These are phyloP conservation scores for Actias luna DNA, from an alignment of 2,888 invertebrate genomes.

Conservation along the genomic window DNA sequence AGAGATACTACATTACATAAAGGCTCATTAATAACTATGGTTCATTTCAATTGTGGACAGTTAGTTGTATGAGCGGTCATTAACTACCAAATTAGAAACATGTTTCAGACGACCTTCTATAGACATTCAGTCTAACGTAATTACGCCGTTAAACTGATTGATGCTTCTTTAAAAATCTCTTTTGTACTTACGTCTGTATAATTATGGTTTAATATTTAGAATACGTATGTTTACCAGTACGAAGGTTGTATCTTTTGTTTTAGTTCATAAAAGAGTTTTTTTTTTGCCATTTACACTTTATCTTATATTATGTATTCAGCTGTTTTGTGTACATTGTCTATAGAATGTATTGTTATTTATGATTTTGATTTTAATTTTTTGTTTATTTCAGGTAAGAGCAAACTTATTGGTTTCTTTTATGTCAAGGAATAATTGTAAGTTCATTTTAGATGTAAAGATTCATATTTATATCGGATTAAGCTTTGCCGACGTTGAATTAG, in stretches of 20 bases:
- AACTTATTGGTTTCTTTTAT: background rate
- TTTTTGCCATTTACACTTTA: background rate
- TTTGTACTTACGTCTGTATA: background rate
- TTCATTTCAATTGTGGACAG: background rate
- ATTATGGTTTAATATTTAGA: background rate
- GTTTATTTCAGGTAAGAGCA: background rate
- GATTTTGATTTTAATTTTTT: background rate
- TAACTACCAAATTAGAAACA: constrained; percentile 8
- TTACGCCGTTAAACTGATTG: background rate
- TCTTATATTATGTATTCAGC: no score
- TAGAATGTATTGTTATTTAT: background rate
- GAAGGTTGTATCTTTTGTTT: background rate
- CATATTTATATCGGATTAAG: no score
- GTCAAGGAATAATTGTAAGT: background rate
- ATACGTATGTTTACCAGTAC: background rate
- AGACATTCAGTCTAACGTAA: background rate
- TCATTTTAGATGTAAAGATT: background rate
- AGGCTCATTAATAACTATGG: background rate
- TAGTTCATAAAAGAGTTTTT: background rate
- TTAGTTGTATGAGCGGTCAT: background rate
- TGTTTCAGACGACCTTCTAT: background rate
- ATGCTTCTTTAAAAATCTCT: constrained; percentile 3
- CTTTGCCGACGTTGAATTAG: no score
- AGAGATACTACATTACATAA: background rate
- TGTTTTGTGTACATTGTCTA: background rate